Conservation (phyloP, 2,888 invertebrate genomes). For the Cantharis flavilabris region DNA sequence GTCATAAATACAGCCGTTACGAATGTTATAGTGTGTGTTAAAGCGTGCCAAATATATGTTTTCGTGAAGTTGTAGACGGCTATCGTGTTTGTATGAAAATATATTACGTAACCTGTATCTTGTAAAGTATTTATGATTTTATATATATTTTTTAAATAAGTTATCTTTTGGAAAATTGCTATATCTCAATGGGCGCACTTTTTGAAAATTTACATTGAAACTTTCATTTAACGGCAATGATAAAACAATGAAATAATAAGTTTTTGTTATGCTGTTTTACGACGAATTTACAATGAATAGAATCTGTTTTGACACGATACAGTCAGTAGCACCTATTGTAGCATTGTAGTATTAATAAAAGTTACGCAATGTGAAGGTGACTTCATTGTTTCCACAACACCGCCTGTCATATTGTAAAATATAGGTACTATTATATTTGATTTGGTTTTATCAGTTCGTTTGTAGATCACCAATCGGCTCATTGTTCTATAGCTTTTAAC, state of each 20-base stretch:
- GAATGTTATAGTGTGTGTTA: conserved; percentile 24
- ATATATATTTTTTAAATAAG: background rate
- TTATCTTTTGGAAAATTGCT: background rate
- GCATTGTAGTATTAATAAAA: background rate
- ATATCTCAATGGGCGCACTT: background rate
- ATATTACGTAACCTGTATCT: background rate
- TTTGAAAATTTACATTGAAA: background rate
- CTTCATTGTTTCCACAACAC: background rate
- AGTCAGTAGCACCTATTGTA: background rate
- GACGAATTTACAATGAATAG: background rate
- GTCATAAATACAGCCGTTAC: conserved; percentile 17
- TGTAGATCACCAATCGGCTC: conserved; percentile 23
- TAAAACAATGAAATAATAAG: background rate
- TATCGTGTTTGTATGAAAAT: conserved; percentile 13
- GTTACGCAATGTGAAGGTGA: background rate
- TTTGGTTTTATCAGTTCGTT: conserved; percentile 10
- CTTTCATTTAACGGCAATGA: background rate
- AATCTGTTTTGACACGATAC: background rate
- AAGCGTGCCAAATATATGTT: conserved; percentile 24
- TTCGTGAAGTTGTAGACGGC: conserved; percentile 18
- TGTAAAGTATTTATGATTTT: background rate
- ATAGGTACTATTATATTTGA: background rate
- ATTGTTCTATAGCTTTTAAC: conserved; percentile 25
- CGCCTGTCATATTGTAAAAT: background rate
- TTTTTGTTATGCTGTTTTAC: background rate